Evolutionary conservation across 1,140 invertebrate genomes (phyloP).

Genomic region (Pseudachorutes palmiensis): DNA sequence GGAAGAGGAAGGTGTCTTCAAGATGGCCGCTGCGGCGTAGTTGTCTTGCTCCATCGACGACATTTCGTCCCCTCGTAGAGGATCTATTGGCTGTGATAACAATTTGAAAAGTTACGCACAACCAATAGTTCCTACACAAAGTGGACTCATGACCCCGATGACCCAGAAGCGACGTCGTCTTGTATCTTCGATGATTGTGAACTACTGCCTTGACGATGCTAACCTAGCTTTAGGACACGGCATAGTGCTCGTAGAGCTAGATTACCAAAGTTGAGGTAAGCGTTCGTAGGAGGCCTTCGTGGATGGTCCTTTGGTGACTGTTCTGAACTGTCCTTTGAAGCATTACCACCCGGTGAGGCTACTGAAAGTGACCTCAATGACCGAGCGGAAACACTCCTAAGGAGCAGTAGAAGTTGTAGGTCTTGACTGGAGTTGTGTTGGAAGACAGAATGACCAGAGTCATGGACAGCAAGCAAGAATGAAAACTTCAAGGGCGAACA

Average conservation of each 20-base stretch:
- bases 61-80: background rate
- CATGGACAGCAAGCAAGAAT: no score
- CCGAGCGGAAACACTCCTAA: background rate
- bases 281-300: background rate
- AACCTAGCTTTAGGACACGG: constrained; percentile 3
- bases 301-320: no score
- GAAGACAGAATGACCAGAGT: no score
- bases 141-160: background rate
- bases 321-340: background rate
- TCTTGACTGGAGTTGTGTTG: no score
- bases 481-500: no score
- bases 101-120: background rate
- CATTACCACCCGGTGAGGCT: constrained; percentile 2
- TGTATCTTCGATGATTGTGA: background rate
- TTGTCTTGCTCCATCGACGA: background rate
- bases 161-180: background rate
- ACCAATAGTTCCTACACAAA: background rate
- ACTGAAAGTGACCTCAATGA: background rate
- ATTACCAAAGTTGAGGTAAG: constrained; percentile 6
- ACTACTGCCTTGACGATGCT: background rate
- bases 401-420: no score
- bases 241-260: background rate
- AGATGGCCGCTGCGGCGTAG: background rate
- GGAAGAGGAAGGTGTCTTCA: background rate
- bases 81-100: background rate